Percentiles rank a stretch among this genome's conserved stretches.
Evolutionary conservation across 2,113 vertebrate species (phyloP).

Genomic region (Psophia crepitans): DNA sequence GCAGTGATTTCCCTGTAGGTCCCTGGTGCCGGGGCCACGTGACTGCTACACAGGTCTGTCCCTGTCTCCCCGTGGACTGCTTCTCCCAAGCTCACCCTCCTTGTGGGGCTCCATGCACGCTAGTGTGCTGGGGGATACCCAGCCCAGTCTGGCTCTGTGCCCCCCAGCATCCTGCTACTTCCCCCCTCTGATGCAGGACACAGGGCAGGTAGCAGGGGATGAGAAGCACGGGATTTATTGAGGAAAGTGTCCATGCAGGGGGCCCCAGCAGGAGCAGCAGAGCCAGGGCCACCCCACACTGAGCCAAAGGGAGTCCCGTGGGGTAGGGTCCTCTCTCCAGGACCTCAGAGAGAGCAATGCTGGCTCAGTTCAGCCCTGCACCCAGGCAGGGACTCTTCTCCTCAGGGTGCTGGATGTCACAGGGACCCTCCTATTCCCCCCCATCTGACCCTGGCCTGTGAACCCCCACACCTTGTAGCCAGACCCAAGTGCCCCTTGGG

Average conservation of each 20-base stretch:
- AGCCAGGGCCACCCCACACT: background rate
- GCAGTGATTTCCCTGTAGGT: background rate
- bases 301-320: background rate
- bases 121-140: background rate
- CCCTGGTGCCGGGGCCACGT: background rate
- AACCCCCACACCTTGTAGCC: background rate
- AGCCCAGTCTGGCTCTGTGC: background rate
- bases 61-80: fast-evolving
- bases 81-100: background rate
- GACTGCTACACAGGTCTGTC: background rate
- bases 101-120: fast-evolving
- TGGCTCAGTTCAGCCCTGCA: background rate
- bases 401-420: background rate
- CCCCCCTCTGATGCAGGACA: background rate
- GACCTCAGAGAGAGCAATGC: background rate
- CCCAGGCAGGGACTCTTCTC: background rate
- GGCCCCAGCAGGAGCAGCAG: fast-evolving
- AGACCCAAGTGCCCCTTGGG: fast-evolving
- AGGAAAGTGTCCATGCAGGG: background rate
- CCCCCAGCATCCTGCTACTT: fast-evolving
- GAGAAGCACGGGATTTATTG: constrained; percentile 46
- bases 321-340: background rate
- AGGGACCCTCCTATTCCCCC: background rate
- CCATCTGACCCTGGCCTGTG: background rate
- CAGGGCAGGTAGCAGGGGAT: background rate